Evolutionary conservation across 2,113 vertebrate genomes (phyloP), one percentile per base, ranked within the genome.

Genomic region (Dascyllus trimaculatus): DNA sequence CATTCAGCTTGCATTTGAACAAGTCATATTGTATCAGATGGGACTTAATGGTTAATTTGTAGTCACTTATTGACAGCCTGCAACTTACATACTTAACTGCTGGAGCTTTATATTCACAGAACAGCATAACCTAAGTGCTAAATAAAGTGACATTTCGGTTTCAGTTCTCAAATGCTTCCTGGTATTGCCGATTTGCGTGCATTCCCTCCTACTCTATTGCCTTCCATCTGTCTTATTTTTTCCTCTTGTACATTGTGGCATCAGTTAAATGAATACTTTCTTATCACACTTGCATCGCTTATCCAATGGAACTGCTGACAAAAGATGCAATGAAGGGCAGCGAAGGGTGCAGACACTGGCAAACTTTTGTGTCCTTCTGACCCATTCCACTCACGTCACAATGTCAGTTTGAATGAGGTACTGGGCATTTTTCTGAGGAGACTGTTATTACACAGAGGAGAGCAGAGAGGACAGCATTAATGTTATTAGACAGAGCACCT

Each of bases 71-170:
- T 46, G 38, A 18, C 21, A 10, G 49, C 32, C 17, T 25, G n/a
- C 11, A 40, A 14, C 40, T 45, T 8, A 51, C 15, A 25, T 32
- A 19, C 35, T 45, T 53, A 1, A 49, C 26, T 17, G 43, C 19
- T 22, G 3, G 5, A 49, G 22, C 26, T 22, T 51, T 10, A 13
- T 0, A 62, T 24, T 32, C 10, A 21, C 10, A 22, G 25, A 38
- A 45, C 11, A 59, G 24, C 29, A 4, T 4, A 25, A 54, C n/a
- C 2, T 8, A 11, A 57, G 26, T 10, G 9, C 18, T 10, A 65
- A 76, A 59, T 14, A 25, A 75, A 65, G 32, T 26, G 14, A 5
- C 18, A 11, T 53, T 58, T 74, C n/a, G 61, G 59, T 78, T 77
- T 84, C 46, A 67, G 38, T 71, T 82, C 40, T 57, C 65, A 14